These are phyloP conservation scores for Geotrypetes seraphini DNA, from an alignment of 2,797 vertebrate species.

Conservation along the genomic window DNA sequence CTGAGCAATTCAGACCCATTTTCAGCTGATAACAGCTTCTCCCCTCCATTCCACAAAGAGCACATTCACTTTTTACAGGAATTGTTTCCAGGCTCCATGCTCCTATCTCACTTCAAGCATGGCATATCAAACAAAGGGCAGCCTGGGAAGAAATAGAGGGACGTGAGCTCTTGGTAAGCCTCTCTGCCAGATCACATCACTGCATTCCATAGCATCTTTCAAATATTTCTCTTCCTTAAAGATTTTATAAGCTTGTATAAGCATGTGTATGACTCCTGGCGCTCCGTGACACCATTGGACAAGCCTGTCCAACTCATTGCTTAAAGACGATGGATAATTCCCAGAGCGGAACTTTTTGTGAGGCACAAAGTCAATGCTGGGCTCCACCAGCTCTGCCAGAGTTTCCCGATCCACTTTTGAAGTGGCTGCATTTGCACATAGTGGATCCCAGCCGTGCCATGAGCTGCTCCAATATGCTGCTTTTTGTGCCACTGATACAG, in stretches of 20 bases:
- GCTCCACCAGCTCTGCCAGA: constrained; percentile 74
- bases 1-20: too few relatives aligned
- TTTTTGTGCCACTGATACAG: constrained; percentile 96
- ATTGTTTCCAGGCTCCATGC: too few relatives aligned
- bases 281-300: constrained; percentile 96
- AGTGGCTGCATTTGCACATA: constrained; percentile 90
- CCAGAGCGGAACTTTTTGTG: constrained; percentile 91
- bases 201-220: constrained; percentile 85
- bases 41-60: too few relatives aligned
- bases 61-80: too few relatives aligned
- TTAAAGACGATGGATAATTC: constrained; percentile 89
- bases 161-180: constrained; percentile 90
- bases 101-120: too few relatives aligned
- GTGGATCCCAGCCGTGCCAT: constrained; percentile 87
- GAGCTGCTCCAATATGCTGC: constrained; percentile 88
- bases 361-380: constrained; percentile 87
- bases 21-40: too few relatives aligned
- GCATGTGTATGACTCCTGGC: constrained; percentile 81
- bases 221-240: constrained; percentile 95
- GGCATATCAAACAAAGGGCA: too few relatives aligned
- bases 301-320: constrained; percentile 87
- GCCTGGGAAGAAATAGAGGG: too few relatives aligned
- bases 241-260: constrained; percentile 82
- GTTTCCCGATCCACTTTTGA: constrained; percentile 66
- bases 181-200: constrained; percentile 90